Conservation (phyloP, 35 echinoderm and acorn worm species). For the Apostichopus japonicus region DNA sequence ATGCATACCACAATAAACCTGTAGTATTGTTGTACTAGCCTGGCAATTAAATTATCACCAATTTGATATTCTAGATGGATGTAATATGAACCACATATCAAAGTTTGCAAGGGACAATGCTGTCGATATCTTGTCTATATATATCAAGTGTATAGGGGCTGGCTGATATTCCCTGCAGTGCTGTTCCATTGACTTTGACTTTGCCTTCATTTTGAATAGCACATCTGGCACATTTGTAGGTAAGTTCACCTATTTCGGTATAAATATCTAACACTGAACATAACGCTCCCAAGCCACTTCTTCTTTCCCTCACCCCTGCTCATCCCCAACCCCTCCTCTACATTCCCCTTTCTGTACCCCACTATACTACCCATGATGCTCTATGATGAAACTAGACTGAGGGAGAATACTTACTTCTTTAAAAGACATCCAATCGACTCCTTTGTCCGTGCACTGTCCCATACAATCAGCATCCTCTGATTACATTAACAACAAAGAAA, state of each 20-base stretch:
- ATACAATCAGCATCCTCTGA: constrained; percentile 57
- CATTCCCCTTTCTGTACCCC: background rate
- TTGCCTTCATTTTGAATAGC: no score
- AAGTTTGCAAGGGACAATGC: background rate
- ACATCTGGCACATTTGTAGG: no score
- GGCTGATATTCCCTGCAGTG: no score
- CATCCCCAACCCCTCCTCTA: no score
- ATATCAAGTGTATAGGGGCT: background rate
- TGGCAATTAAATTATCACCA: background rate
- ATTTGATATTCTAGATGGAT: background rate
- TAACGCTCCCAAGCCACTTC: no score
- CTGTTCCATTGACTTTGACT: background rate
- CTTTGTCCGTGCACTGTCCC: constrained; percentile 51
- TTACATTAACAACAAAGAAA: no score
- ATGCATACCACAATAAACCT: no score
- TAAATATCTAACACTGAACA: no score
- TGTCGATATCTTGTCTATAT: no score
- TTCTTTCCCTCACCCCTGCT: no score
- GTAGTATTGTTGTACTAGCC: no score
- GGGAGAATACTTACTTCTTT: constrained; percentile 44
- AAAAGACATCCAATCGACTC: constrained; percentile 58
- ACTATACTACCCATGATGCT: background rate
- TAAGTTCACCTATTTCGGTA: no score
- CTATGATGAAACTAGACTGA: background rate
- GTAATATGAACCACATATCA: background rate